Percentiles rank a stretch among this genome's conserved stretches.
phyloP scores from a whole-genome alignment of 1,140 invertebrate species.

The Microplitis mediator region DNA sequence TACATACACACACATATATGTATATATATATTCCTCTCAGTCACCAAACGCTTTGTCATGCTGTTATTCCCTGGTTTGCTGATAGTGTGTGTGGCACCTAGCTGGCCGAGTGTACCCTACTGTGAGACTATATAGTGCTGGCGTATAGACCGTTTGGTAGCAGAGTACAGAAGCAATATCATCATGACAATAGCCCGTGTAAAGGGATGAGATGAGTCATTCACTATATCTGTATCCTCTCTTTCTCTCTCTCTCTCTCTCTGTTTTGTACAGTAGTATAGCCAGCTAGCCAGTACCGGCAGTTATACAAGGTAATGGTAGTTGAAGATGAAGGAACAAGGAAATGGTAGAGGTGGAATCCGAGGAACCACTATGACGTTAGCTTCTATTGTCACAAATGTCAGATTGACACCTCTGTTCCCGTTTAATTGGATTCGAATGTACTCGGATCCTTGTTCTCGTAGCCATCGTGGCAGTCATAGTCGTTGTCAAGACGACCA shows the following conservation, averaged over 20 bases:
- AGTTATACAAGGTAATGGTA: too few relatives aligned
- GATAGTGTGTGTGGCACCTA: background rate
- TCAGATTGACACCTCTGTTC: constrained; percentile 1
- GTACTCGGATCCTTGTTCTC: background rate
- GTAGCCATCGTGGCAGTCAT: background rate
- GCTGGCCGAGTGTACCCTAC: background rate
- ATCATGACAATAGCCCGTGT: constrained; percentile 1
- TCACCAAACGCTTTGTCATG: background rate
- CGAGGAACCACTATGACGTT: background rate
- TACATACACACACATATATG: background rate
- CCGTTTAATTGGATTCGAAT: constrained; percentile 8
- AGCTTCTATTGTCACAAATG: background rate
- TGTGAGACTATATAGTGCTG: background rate
- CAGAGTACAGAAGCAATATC: constrained; percentile 4
- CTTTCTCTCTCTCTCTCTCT: too few relatives aligned
- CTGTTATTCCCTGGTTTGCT: background rate
- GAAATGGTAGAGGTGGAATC: background rate
- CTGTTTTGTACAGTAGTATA: too few relatives aligned
- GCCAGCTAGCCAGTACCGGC: too few relatives aligned
- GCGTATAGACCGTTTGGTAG: background rate
- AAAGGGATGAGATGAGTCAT: background rate
- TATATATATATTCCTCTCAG: background rate
- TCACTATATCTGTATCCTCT: background rate
- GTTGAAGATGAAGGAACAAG: too few relatives aligned
- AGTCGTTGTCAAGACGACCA: too few relatives aligned